Evolutionary conservation across 1,140 invertebrate genomes (phyloP), one percentile per base, ranked within the genome.

Genomic region (Drosophila azteca): DNA sequence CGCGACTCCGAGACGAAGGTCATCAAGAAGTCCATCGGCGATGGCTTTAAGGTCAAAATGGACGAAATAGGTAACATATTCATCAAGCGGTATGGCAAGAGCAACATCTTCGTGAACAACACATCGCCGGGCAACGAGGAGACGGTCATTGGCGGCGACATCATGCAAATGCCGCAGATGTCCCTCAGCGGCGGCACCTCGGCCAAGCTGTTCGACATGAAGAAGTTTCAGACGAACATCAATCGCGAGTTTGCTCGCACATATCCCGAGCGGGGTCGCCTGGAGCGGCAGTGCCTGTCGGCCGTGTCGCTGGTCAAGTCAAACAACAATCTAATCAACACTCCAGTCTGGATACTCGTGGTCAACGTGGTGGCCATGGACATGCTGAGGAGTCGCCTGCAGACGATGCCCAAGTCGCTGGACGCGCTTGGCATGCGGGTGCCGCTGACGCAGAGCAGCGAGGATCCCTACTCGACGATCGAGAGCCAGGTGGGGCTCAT

Each of bases 301-400:
- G 95, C 96, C 52, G 95, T 98, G 35, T 95, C 96, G 46, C 97
- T 98, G 92, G 97, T 98, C 48, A 97, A 97, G 92, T 95, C 96
- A 45, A 97, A 97, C 85, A 91, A 92, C 7, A 96, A 98, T 79
- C 93, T 98, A 45, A 94, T 98, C 58, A 96, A 98, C 90, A 97
- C 96, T 89, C 97, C 97, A 41, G 96, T 98, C 59, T 99, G 97
- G 98, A 96, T 98, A 59, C 95, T 98, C 79, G 96, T 99, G 85
- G 96, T 99, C 91, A 99, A 99, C 91, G 96, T 99, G 11, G 97
- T 99, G 61, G 97, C 97, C 71, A 95, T 99, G 93, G 97, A 99
- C 88, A 98, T 98, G 97, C 94, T 98, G 81, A 98, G 98, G 93
- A 96, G 96, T 58, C 96, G 96, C 92, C 92, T 97, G 76, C 96